Evolutionary conservation across 2,113 vertebrate species (phyloP), one percentile per base, ranked within the genome.

Genomic region (Rhabdomys dilectus): DNA sequence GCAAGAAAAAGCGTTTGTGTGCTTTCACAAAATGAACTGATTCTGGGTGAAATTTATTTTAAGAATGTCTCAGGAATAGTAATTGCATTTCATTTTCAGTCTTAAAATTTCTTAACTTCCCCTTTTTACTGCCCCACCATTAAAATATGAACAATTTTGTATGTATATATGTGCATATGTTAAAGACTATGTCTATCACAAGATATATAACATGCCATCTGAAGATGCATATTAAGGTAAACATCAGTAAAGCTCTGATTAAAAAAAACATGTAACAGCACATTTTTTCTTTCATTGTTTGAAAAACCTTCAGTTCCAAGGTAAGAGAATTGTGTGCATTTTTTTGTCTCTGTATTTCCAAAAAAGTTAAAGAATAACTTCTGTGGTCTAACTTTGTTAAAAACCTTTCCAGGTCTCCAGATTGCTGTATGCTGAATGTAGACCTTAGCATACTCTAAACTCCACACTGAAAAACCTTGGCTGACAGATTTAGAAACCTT

Each of bases 1-100:
- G 90, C 94, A 97, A 97, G 91, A 95, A 95, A 91, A 97, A 96
- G 34, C 4, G 5, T 97, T 97, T 94, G 92, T 97, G 76, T 89
- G 76, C 0, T 89, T 62, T 78, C 0, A 0, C 86, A 82, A 97
- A 98, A 98, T 85, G 85, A 98, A 97, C 92, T 97, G 93, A 95
- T 96, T 76, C 80, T 95, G 73, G 42, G 73, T 98, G 91, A 86
- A 96, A 93, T 97, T 97, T 97, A 96, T 91, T 96, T 45, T 94
- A 91, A 97, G 95, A 97, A 70, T 93, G 39, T 48, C 91, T 96
- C 75, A 94, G 88, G 53, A 94, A 73, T 80, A 96, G 21, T 97
- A 95, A 93, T 97, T 97, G 62, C 75, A 98, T 75, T 94, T 36
- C 36, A 91, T 56, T 97, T 48, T 91, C 68, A 97, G 48, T 82